Conservation (phyloP, 2,113 vertebrate species). For the Abramis brama region DNA sequence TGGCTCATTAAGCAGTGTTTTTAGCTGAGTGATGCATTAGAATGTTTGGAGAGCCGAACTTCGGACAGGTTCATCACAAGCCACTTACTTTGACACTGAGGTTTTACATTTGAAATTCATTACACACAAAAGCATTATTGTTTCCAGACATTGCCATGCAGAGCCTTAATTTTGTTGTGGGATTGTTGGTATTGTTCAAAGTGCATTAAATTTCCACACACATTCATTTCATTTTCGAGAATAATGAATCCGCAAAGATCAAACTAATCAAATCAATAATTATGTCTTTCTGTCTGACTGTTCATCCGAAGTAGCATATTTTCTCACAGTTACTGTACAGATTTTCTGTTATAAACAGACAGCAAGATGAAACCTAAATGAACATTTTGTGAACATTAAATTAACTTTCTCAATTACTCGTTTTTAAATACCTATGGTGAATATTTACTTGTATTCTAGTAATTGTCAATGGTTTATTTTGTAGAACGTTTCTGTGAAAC, state of each 20-base stretch:
- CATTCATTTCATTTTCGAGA: background rate
- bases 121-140: conserved; percentile 65
- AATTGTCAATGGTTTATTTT: background rate
- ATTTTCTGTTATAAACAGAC: background rate
- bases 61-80: conserved; percentile 51
- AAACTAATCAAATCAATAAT: background rate
- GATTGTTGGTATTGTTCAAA: background rate
- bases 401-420: background rate
- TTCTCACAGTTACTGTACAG: background rate
- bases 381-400: background rate
- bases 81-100: conserved; percentile 45
- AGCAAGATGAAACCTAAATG: background rate
- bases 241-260: background rate
- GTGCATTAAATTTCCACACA: background rate
- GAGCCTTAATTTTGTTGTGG: background rate
- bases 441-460: background rate
- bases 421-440: background rate
- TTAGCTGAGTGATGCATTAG: conserved; percentile 51
- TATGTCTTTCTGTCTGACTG: background rate
- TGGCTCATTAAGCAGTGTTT: conserved; percentile 54
- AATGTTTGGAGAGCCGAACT: conserved; percentile 60
- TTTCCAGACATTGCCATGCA: conserved; percentile 71
- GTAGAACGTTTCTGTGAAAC: background rate
- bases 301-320: background rate
- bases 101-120: conserved; percentile 69